These are phyloP conservation scores for Maniola hyperantus DNA, from an alignment of 2,888 invertebrate genomes.

Conservation along the genomic window DNA sequence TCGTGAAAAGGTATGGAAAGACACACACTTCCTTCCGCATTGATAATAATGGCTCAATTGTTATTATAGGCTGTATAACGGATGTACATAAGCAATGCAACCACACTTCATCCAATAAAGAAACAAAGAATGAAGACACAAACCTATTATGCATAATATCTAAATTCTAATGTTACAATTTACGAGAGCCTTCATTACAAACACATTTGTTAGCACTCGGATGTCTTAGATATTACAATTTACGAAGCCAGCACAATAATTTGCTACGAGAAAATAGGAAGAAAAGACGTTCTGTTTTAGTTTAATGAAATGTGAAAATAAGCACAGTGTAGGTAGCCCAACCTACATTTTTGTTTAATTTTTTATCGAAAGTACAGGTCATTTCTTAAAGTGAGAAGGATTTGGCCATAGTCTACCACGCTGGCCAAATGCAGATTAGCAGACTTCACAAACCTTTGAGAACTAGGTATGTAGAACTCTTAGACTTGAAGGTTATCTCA, in stretches of 20 bases:
- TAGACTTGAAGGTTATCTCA: too few relatives aligned
- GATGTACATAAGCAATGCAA: conserved; percentile 17
- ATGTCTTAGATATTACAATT: conserved; percentile 35
- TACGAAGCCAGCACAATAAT: neutral
- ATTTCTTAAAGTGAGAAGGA: too few relatives aligned
- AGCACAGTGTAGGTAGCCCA: conserved; percentile 8
- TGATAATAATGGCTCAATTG: too few relatives aligned
- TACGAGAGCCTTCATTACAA: conserved; percentile 47
- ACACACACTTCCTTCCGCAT: too few relatives aligned
- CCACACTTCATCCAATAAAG: conserved; percentile 25
- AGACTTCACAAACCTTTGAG: too few relatives aligned
- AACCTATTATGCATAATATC: conserved; percentile 26
- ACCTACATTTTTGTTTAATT: too few relatives aligned
- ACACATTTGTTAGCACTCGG: conserved; percentile 46
- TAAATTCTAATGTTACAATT: conserved; percentile 33
- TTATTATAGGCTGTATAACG: neutral
- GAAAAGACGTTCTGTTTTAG: conserved; percentile 13
- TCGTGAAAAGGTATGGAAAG: too few relatives aligned
- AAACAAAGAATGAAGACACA: conserved; percentile 23
- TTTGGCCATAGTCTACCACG: too few relatives aligned
- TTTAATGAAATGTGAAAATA: conserved; percentile 23
- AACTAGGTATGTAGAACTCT: too few relatives aligned
- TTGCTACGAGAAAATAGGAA: conserved; percentile 24
- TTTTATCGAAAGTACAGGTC: too few relatives aligned
- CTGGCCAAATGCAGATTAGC: too few relatives aligned